Conservation (phyloP, 1,140 invertebrate genomes). For the Psix sp. region DNA sequence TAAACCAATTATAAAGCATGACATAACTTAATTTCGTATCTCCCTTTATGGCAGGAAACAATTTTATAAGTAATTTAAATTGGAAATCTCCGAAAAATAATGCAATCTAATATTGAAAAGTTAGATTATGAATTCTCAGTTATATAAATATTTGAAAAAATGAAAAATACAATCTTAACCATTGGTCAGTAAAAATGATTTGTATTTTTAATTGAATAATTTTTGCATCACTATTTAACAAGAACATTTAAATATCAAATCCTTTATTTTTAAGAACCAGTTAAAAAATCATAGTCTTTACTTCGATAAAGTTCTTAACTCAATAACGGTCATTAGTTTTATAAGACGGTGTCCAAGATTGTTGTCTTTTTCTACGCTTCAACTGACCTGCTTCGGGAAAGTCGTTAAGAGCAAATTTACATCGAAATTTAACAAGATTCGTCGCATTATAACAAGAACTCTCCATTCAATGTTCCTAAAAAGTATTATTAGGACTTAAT, state of each 20-base stretch:
- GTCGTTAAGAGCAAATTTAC: slow-evolving; percentile 42
- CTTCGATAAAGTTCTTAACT: slow-evolving; percentile 21
- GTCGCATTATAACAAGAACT: slow-evolving; percentile 42
- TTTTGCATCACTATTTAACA: slow-evolving; percentile 31
- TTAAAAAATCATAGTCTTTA: neutral
- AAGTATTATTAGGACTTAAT: slow-evolving; percentile 40
- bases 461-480: slow-evolving; percentile 31
- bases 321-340: slow-evolving; percentile 15
- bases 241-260: too few relatives aligned
- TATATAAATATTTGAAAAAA: too few relatives aligned
- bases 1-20: slow-evolving; percentile 5
- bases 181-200: too few relatives aligned
- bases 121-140: too few relatives aligned
- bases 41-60: slow-evolving; percentile 16
- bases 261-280: too few relatives aligned
- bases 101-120: slow-evolving; percentile 57
- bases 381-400: neutral
- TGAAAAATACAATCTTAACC: too few relatives aligned
- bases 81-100: slow-evolving; percentile 45
- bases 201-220: neutral
- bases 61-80: slow-evolving; percentile 35
- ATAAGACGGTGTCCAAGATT: slow-evolving; percentile 22
- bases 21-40: slow-evolving; percentile 4
- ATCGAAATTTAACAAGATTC: slow-evolving; percentile 47
- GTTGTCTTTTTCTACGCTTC: slow-evolving; percentile 13